These are phyloP conservation scores for Notothenia rossii DNA, from an alignment of 2,113 vertebrate species.

Conservation along the genomic window DNA sequence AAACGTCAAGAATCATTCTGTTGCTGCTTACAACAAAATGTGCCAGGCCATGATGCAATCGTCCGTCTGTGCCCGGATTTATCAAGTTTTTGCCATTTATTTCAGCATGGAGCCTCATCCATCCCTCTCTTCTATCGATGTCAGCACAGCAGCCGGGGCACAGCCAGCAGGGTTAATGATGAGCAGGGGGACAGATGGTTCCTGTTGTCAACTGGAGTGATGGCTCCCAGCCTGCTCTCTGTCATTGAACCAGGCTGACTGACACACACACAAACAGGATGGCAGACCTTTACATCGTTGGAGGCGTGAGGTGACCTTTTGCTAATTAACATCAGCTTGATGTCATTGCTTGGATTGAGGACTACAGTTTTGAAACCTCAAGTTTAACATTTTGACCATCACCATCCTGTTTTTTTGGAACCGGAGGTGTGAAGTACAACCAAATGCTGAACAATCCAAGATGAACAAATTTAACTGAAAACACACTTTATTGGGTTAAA, in stretches of 20 bases:
- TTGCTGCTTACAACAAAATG: conserved; percentile 41
- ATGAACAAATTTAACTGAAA: no score
- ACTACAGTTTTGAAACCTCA: no score
- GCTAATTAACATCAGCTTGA: conserved; percentile 21
- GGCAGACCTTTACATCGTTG: conserved; percentile 30
- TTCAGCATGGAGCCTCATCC: conserved; percentile 46
- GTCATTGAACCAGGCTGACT: conserved; percentile 48
- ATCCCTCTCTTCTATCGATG: conserved; percentile 48
- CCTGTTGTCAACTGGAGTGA: conserved; percentile 69
- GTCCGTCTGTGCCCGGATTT: conserved; percentile 22
- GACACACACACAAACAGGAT: conserved; percentile 19
- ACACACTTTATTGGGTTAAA: no score
- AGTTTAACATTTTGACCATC: no score
- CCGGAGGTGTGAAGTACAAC: no score
- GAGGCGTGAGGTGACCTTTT: conserved; percentile 47
- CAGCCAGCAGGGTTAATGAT: conserved; percentile 72
- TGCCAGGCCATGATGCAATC: conserved; percentile 41
- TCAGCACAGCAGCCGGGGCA: conserved; percentile 48
- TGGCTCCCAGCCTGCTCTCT: conserved; percentile 59
- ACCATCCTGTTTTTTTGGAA: no score
- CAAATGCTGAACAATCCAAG: no score
- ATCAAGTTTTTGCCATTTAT: conserved; percentile 52
- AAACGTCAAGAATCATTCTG: conserved; percentile 54
- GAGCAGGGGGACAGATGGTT: conserved; percentile 70
- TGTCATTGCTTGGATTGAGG: neutral